Conservation (phyloP, 2,797 vertebrate genomes). For the Poecilia velifera region DNA sequence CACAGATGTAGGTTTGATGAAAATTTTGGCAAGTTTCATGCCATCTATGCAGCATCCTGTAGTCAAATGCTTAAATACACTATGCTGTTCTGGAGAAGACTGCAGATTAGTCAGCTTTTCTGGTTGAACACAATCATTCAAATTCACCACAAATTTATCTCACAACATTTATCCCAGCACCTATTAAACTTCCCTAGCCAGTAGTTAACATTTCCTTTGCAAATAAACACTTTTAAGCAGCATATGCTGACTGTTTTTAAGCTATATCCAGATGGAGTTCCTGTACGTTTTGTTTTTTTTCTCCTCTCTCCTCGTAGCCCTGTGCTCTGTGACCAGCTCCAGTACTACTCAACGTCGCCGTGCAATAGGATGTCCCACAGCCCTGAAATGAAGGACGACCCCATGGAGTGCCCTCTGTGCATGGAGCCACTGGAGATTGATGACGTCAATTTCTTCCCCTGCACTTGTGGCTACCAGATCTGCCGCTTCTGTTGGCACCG, state of each 20-base stretch:
- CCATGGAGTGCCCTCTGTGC: constrained; percentile 99
- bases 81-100: neutral
- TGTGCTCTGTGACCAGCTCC: constrained; percentile 67
- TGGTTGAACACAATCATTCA: neutral
- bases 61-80: neutral
- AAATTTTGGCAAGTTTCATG: neutral
- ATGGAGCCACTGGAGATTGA: constrained; percentile 99
- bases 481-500: constrained; percentile 99
- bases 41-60: neutral
- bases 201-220: neutral
- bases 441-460: constrained; percentile 99
- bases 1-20: neutral
- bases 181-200: neutral
- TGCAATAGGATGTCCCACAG: constrained; percentile 95
- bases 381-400: constrained; percentile 97
- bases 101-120: neutral
- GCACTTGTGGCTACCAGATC: constrained; percentile 99
- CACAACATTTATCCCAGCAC: neutral
- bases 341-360: constrained; percentile 52
- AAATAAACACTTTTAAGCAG: neutral
- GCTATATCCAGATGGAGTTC: neutral
- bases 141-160: neutral
- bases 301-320: constrained; percentile 49
- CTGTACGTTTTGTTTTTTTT: neutral
- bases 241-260: constrained; percentile 1